Percentiles rank a stretch among this genome's conserved stretches.
These are phyloP conservation scores for Austrofundulus limnaeus DNA, from an alignment of 2,113 vertebrate genomes.

Conservation along the genomic window DNA sequence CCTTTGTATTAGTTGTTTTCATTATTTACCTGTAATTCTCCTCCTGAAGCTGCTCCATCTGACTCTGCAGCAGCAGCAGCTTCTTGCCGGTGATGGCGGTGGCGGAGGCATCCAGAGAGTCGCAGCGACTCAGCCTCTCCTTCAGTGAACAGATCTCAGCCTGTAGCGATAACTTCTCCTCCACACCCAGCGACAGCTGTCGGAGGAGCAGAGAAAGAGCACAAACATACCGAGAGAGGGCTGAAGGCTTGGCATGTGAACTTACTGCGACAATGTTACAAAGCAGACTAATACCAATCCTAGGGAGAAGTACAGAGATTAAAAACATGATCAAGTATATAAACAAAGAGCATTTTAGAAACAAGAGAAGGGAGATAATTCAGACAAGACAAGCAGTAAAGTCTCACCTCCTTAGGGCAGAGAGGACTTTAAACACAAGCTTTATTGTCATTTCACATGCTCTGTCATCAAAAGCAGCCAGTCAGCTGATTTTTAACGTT, in stretches of 20 bases:
- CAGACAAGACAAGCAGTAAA: not conserved
- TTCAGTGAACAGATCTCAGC: constrained; percentile 77
- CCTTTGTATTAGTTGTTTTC: too few relatives aligned
- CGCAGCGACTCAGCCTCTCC: constrained; percentile 71
- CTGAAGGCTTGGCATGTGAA: too few relatives aligned
- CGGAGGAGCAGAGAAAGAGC: not conserved
- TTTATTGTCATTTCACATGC: constrained; percentile 50
- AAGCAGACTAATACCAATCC: not conserved
- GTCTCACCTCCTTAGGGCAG: constrained; percentile 11
- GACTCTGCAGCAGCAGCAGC: constrained; percentile 87
- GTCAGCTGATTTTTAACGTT: constrained; percentile 64
- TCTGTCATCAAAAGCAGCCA: constrained; percentile 27
- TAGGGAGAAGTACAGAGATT: not conserved
- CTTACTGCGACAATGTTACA: not conserved
- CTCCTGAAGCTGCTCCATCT: constrained; percentile 91
- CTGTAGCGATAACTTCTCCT: constrained; percentile 82
- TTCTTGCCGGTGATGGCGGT: constrained; percentile 85
- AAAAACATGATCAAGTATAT: not conserved
- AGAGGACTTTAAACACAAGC: constrained; percentile 40
- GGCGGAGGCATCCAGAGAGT: constrained; percentile 66
- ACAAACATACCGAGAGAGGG: constrained; percentile 3
- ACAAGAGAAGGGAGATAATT: not conserved
- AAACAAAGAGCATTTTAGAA: not conserved
- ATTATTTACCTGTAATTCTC: constrained; percentile 87
- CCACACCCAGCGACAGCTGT: constrained; percentile 80